Evolutionary conservation across 1,140 invertebrate species (phyloP), one percentile per base, ranked within the genome.

Genomic region (Aphelenchoides avenae): DNA sequence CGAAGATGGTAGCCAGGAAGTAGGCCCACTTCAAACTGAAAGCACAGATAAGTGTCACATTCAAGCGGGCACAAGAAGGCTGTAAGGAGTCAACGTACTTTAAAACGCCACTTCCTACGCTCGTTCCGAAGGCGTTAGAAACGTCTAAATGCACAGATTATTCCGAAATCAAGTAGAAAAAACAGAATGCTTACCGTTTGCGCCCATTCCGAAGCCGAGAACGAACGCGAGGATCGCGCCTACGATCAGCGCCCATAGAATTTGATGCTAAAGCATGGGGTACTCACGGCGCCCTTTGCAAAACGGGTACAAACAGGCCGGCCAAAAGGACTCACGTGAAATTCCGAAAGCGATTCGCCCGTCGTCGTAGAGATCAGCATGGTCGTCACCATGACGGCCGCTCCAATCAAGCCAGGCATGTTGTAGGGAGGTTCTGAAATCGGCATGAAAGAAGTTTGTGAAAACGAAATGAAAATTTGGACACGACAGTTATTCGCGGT

Each of bases 161-260:
- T 51, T 47, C 15, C 26, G 5, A 1, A 50, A 20, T 29, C 39
- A 52, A 3, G 15, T 15, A 50, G 4, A 50, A 39, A 54, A 18
- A 53, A 22, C 50, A 3, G 88, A 91, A n/a, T 96, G 90, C 91
- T 80, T 59, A 26, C 96, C 93, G 76, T 98, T 98, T 27, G 92
- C 93, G 18, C 94, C 92, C 71, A 96, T 93, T n/a, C 90, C 91
- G 80, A 94, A 94, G 27, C 91, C 90, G 74, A 97, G 81, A 37
- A 91, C 76, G 77, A 96, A 96, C 24, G 91, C 89, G 41, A 95
- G 86, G 57, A 94, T 78, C 78, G 95, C 94, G 51, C 89, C 90
- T 58, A 89, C 81, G 33, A 93, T 81, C 50, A 95, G 42, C 5
- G 69, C 74, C 72, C 72, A 75, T 37, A 77, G 51, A 36, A 69